A percentile compares a stretch with the other conserved stretches of the same genome.
phyloP scores from a whole-genome alignment of 2,888 invertebrate species.

The Metallyticus violacea region DNA sequence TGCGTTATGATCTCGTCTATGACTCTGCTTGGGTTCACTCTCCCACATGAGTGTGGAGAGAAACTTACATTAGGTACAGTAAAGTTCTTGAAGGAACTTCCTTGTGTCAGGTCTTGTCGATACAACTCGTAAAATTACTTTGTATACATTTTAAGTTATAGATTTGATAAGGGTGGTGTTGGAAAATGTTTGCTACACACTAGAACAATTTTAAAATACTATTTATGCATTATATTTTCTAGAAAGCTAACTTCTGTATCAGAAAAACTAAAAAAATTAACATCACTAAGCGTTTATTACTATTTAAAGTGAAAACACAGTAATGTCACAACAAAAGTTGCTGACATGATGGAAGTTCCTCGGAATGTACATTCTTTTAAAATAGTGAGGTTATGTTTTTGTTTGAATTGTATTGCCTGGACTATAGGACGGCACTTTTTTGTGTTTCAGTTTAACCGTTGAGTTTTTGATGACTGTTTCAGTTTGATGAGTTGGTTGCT shows the following conservation, averaged over 20 bases:
- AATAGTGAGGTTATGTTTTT: conserved; percentile 34
- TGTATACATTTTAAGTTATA: too few species aligned
- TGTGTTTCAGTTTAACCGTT: conserved; percentile 2
- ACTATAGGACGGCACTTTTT: conserved; percentile 33
- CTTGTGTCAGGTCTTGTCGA: conserved; percentile 26
- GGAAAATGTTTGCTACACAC: neutral
- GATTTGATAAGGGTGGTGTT: too few species aligned
- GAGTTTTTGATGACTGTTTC: neutral
- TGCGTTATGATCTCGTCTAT: conserved; percentile 60
- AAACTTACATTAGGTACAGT: conserved; percentile 59
- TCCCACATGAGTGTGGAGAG: conserved; percentile 62
- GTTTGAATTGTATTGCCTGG: conserved; percentile 34
- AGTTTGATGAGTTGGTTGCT: conserved; percentile 14
- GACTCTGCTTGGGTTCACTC: conserved; percentile 58
- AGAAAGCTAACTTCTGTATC: neutral
- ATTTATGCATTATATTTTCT: neutral
- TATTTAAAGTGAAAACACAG: neutral
- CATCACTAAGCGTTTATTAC: neutral
- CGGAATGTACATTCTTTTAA: conserved; percentile 24
- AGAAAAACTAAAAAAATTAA: too few species aligned
- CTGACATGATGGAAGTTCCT: conserved; percentile 34
- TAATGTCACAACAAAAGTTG: neutral
- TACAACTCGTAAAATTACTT: too few species aligned
- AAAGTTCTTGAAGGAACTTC: conserved; percentile 39
- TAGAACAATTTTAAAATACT: neutral